Evolutionary conservation across 1,140 invertebrate genomes (phyloP).

Genomic region (Andricus grossulariae): DNA sequence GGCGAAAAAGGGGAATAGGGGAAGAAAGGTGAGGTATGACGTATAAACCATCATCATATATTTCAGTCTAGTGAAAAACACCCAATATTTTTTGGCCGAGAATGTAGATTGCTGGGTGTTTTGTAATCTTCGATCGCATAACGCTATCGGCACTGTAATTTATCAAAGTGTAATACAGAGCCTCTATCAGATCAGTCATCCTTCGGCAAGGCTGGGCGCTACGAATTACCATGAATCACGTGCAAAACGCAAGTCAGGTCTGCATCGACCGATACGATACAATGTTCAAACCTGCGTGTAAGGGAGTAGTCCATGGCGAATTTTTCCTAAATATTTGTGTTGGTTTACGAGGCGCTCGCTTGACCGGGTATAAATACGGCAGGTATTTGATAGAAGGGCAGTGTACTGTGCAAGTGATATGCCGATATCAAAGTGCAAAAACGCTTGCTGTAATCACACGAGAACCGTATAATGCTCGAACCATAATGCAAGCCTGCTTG

Average conservation of each 20-base stretch:
- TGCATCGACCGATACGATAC: slow-evolving; percentile 12
- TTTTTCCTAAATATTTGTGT: background rate
- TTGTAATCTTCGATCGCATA: slow-evolving; percentile 25
- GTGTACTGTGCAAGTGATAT: too few species aligned
- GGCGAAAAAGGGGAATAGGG: too few species aligned
- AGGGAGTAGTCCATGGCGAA: background rate
- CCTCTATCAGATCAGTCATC: slow-evolving; percentile 13
- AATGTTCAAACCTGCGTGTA: background rate
- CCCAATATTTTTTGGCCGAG: background rate
- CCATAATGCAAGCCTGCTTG: background rate
- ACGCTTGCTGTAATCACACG: too few species aligned
- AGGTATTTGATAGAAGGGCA: too few species aligned
- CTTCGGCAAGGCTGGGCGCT: background rate
- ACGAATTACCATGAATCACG: slow-evolving; percentile 28
- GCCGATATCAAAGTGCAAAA: too few species aligned
- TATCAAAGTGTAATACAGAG: slow-evolving; percentile 32
- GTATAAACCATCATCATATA: too few species aligned
- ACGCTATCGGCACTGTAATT: background rate
- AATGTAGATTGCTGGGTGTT: background rate
- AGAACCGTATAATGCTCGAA: background rate
- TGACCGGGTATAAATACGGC: too few species aligned
- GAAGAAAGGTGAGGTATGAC: too few species aligned
- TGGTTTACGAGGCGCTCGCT: too few species aligned
- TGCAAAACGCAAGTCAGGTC: slow-evolving; percentile 26
- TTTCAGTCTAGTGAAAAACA: too few species aligned